A percentile compares a stretch with the other conserved stretches of the same genome.
Evolutionary conservation across 1,140 invertebrate genomes (phyloP).

Genomic region (Brachionus sp.): DNA sequence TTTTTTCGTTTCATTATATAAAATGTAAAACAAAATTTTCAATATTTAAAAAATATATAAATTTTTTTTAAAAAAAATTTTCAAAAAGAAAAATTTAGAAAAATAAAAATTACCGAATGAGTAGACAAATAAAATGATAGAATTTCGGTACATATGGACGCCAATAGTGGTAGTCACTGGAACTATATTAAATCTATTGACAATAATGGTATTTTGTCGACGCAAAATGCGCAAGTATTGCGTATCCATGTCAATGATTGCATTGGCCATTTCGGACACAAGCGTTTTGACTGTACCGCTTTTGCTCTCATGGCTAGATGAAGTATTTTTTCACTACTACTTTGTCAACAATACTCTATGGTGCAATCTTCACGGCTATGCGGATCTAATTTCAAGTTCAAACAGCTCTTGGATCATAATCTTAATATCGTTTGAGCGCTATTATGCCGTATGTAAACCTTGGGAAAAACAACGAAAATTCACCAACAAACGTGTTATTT

Average conservation of each 20-base stretch:
- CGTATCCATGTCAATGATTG: conserved; percentile 29
- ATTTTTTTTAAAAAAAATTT: too few species aligned
- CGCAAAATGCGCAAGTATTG: conserved; percentile 41
- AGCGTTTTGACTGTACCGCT: background rate
- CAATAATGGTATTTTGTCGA: conserved; percentile 38
- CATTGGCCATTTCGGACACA: conserved; percentile 23
- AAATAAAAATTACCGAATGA: background rate
- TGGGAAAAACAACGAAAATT: conserved; percentile 36
- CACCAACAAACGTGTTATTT: conserved; percentile 20
- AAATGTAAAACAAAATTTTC: background rate
- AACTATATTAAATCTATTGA: conserved; percentile 1
- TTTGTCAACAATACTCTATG: conserved; percentile 37
- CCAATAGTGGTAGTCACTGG: background rate
- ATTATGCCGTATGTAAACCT: conserved; percentile 19
- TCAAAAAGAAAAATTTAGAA: background rate
- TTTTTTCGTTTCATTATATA: too few species aligned
- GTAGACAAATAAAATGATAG: background rate
- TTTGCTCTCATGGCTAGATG: conserved; percentile 27
- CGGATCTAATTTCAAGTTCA: conserved; percentile 25
- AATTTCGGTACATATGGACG: conserved; percentile 22
- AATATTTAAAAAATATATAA: too few species aligned
- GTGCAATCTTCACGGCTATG: conserved; percentile 44
- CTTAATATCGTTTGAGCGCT: conserved; percentile 25
- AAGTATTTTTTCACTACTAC: conserved; percentile 4
- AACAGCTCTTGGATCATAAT: conserved; percentile 42